Evolutionary conservation across 2,797 vertebrate species (phyloP).

Genomic region (Onychomys arenicola): DNA sequence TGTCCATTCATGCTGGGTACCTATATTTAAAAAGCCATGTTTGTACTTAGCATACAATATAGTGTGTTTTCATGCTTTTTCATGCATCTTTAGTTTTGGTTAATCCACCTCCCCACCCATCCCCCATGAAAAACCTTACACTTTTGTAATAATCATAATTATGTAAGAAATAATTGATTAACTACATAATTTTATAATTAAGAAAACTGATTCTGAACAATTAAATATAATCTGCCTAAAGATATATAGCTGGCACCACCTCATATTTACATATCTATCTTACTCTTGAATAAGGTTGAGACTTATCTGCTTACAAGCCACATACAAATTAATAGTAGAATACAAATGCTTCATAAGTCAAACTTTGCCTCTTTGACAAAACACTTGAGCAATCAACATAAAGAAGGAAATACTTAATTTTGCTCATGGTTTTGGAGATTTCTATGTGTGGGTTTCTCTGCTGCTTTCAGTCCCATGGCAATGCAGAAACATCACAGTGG

Average conservation of each 20-base stretch:
- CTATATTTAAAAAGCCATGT: not conserved
- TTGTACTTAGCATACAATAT: not conserved
- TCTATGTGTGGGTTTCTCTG: not conserved
- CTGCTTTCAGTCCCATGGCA: not conserved
- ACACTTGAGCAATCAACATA: not conserved
- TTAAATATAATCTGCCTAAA: conserved; percentile 38
- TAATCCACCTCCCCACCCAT: not conserved
- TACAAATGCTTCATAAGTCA: not conserved
- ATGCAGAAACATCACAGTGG: not conserved
- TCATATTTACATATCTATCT: conserved; percentile 2
- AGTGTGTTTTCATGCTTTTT: not conserved
- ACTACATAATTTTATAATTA: conserved; percentile 43
- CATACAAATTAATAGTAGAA: not conserved
- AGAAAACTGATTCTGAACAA: conserved; percentile 1
- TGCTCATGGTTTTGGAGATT: not conserved
- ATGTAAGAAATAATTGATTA: conserved; percentile 25
- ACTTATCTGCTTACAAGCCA: not conserved
- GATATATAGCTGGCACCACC: not conserved
- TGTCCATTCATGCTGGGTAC: not conserved
- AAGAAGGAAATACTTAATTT: not conserved
- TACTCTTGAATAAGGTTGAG: not conserved
- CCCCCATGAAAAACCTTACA: not conserved
- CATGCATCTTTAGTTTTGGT: not conserved
- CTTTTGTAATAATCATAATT: conserved; percentile 14
- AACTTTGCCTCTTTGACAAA: not conserved